Evolutionary conservation across 1,140 invertebrate species (phyloP).

Genomic region (Vanessa tameamea): DNA sequence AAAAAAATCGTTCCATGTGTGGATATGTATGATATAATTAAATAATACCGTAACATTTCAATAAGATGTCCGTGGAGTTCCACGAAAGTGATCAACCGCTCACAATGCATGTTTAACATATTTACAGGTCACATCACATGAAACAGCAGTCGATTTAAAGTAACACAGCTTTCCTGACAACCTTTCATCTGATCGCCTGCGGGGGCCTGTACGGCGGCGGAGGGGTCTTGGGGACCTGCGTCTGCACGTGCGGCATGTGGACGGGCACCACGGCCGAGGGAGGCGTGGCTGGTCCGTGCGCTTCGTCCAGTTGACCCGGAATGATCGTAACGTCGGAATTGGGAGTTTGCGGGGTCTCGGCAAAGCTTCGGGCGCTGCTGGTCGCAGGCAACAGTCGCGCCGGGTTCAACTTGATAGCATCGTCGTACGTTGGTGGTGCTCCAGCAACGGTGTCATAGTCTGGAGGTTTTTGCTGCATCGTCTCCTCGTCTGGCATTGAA

Average conservation of each 20-base stretch:
- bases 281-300: constrained; percentile 29
- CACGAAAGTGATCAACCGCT: constrained; percentile 34
- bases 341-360: constrained; percentile 33
- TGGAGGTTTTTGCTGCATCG: constrained; percentile 85
- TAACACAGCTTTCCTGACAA: constrained; percentile 48
- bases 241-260: constrained; percentile 43
- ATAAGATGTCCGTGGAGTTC: constrained; percentile 41
- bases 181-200: constrained; percentile 77
- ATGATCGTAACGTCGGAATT: constrained; percentile 47
- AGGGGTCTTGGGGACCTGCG: constrained; percentile 73
- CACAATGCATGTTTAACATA: constrained; percentile 34
- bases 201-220: constrained; percentile 76
- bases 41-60: constrained; percentile 65
- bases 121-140: constrained; percentile 68
- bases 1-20: constrained; percentile 62
- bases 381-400: constrained; percentile 68
- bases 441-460: constrained; percentile 87
- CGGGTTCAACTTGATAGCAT: constrained; percentile 87
- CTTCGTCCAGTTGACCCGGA: constrained; percentile 66
- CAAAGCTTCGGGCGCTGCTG: constrained; percentile 54
- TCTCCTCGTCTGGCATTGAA: constrained; percentile 81
- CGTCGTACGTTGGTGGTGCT: constrained; percentile 86
- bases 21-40: constrained; percentile 62
- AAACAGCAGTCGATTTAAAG: constrained; percentile 77
- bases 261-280: constrained; percentile 47